Base-by-base conservation (phyloP, 2,888 invertebrate genomes). In the Cantharis rufa region DNA sequence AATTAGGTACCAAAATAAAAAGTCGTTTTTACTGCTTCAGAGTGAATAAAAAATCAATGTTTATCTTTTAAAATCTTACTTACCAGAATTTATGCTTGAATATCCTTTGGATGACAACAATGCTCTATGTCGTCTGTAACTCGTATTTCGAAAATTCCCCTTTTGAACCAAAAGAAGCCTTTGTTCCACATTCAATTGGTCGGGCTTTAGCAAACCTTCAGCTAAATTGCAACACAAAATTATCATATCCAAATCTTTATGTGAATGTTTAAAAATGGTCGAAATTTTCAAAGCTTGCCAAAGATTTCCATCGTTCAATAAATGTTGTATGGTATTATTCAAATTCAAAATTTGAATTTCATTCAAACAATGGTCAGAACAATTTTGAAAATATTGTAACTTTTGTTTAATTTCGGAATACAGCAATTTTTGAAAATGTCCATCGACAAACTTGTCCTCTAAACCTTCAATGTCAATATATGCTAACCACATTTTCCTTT, bases 121-220 rank as follows among this genome's bases (percentile, higher is more conserved):
- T 0, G 89, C 88, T 72, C 84, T 84, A 15, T 88, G 84, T 78
- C 86, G 86, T 82, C 87, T 86, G 71, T 88, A 88, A 72, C 87
- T 89, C 1, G 88, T 84, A 32, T 82, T 82, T 3, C 88, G 85
- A 32, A 86, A 86, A 79, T 88, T 88, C 27, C 87, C 86, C 7
- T 88, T 86, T 71, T 88, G 88, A 18, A 92, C 81, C n/a, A 79
- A 69, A 66, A 94, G 88, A 74, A 91, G 87, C 71, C 92, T 90
- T 84, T 94, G 91, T 83, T 94, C 92, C 69, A 90, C 89, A 1
- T 92, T 92, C 81, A 95, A 86, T 76, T 93, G 91, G 82, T 91
- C 90, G 0, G 93, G 93, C 62, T 90, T 89, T 61, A 91, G 88
- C 4, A 90, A 88, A 3, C 92, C 92, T 85, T 94, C 93, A 0